These are phyloP conservation scores for Poecile atricapillus DNA, from an alignment of 2,113 vertebrate species.

Conservation along the genomic window DNA sequence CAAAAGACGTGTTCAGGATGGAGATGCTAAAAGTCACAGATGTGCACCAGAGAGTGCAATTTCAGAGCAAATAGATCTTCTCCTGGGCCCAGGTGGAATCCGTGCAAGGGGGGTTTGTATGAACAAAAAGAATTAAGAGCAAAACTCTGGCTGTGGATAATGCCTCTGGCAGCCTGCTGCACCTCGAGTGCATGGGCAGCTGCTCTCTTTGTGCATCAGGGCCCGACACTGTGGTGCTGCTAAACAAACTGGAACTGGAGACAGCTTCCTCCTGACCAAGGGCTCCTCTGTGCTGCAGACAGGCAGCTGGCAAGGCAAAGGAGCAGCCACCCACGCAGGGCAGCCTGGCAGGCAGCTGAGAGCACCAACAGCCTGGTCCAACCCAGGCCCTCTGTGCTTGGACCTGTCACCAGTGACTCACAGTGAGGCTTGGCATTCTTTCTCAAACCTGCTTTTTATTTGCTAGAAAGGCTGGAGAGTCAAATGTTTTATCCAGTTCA, in stretches of 20 bases:
- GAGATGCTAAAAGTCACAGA: neutral
- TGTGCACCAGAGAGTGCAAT: neutral
- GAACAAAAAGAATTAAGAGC: neutral
- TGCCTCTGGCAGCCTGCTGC: neutral
- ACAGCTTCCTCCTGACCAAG: accelerated
- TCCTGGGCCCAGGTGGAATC: neutral
- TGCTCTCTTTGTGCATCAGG: neutral
- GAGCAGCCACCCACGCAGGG: neutral
- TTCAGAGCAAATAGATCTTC: neutral
- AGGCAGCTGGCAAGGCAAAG: accelerated
- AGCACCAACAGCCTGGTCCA: neutral
- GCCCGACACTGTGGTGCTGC: accelerated
- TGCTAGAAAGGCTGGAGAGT: neutral
- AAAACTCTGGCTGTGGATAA: neutral
- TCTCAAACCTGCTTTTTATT: neutral
- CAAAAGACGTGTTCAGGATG: neutral
- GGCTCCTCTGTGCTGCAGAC: neutral
- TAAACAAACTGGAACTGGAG: neutral
- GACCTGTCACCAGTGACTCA: neutral
- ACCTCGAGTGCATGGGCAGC: neutral
- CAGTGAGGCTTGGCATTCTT: neutral
- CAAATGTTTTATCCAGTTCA: neutral
- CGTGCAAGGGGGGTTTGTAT: neutral
- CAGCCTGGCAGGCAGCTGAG: neutral
- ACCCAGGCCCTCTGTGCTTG: accelerated